phyloP scores from a whole-genome alignment of 2,113 vertebrate species.

The Scartelaos histophorus region DNA sequence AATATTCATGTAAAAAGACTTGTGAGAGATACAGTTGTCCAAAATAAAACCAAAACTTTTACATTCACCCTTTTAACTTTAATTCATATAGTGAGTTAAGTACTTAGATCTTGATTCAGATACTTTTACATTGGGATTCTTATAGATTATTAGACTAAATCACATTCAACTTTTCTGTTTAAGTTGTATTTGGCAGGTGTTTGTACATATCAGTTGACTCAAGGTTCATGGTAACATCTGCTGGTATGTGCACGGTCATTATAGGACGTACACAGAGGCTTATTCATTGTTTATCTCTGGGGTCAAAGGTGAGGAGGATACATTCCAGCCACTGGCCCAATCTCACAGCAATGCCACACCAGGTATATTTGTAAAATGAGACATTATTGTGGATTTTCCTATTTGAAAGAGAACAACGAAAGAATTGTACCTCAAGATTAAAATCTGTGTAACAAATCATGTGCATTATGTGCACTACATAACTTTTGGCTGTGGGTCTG shows the following conservation, averaged over 20 bases:
- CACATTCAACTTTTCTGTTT: neutral
- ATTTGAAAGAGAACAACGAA: neutral
- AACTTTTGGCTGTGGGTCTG: too few species aligned
- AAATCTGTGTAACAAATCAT: neutral
- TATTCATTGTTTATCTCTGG: constrained; percentile 56
- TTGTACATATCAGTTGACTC: neutral
- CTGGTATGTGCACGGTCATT: neutral
- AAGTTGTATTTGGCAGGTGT: neutral
- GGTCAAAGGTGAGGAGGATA: constrained; percentile 66
- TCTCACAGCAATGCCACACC: constrained; percentile 36
- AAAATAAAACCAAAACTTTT: too few species aligned
- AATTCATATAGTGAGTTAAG: neutral
- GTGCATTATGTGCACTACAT: neutral
- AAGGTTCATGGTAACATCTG: neutral
- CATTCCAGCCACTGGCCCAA: constrained; percentile 63
- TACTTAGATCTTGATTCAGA: neutral
- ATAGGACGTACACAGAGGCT: constrained; percentile 24
- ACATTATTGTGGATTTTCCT: neutral
- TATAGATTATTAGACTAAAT: neutral
- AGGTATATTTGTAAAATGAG: constrained; percentile 4
- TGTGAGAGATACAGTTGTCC: too few species aligned
- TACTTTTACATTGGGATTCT: neutral
- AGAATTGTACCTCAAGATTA: neutral
- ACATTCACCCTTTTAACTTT: neutral
- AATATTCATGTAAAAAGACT: too few species aligned